Evolutionary conservation across 2,113 vertebrate genomes (phyloP).

Genomic region (Passer montanus): DNA sequence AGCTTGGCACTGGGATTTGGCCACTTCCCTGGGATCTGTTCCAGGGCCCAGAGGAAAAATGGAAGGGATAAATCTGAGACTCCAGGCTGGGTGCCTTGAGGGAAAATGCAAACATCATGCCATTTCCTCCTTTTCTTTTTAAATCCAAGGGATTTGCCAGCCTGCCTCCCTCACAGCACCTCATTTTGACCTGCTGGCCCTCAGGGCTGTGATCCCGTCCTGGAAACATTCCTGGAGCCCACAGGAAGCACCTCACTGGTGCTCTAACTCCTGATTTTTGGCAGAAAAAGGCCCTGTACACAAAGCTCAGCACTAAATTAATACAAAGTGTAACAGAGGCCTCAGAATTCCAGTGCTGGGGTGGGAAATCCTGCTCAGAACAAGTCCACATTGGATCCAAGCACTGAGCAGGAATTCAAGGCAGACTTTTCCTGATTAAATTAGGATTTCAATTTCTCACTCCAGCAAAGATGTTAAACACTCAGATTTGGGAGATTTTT

Average conservation of each 20-base stretch:
- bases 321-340: background rate
- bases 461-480: background rate
- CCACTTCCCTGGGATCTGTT: background rate
- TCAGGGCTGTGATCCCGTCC: background rate
- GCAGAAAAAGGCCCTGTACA: background rate
- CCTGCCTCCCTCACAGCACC: background rate
- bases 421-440: background rate
- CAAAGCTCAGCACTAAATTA: background rate
- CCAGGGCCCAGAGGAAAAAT: background rate
- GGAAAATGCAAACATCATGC: background rate
- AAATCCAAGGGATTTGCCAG: background rate
- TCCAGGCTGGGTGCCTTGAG: background rate
- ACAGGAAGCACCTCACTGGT: background rate
- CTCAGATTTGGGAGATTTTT: background rate
- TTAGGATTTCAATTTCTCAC: accelerated
- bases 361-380: background rate
- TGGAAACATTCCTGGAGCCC: background rate
- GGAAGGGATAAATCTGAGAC: background rate
- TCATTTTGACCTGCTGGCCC: background rate
- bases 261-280: background rate
- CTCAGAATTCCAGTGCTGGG: background rate
- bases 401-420: background rate
- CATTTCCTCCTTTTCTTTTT: background rate
- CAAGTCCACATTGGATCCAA: accelerated
- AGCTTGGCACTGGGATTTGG: background rate